These are phyloP conservation scores for Capreolus pygargus DNA, from an alignment of 2,113 vertebrate genomes.

Conservation along the genomic window DNA sequence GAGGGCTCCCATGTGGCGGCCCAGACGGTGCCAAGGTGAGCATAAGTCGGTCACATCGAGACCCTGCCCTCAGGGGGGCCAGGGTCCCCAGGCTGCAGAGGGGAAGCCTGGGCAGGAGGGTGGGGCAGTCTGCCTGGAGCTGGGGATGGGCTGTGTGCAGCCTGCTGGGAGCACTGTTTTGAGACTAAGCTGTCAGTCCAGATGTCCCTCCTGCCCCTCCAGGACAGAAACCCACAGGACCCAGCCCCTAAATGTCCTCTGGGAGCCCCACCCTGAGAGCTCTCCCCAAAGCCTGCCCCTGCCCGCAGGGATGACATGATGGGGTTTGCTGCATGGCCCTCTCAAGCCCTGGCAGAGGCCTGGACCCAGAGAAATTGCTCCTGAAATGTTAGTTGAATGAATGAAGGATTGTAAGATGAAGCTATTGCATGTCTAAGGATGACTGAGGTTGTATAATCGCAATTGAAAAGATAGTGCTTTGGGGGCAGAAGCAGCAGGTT, in stretches of 20 bases:
- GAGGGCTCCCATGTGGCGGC: neutral
- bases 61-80: neutral
- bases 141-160: neutral
- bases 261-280: neutral
- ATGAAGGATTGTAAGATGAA: no score
- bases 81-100: neutral
- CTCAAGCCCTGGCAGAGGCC: neutral
- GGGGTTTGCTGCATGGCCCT: neutral
- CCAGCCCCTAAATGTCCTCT: neutral
- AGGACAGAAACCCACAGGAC: neutral
- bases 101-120: no score
- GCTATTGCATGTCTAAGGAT: rapidly evolving
- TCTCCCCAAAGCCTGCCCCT: neutral
- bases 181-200: neutral
- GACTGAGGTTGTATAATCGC: rapidly evolving
- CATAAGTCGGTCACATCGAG: neutral
- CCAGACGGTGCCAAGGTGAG: no score
- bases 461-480: neutral
- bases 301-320: neutral
- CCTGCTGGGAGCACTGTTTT: neutral
- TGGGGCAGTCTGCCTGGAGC: neutral
- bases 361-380: neutral
- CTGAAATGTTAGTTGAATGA: neutral
- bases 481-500: neutral
- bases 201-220: rapidly evolving